Conservation (phyloP, 2,888 invertebrate genomes). For the Panorpa germanica region DNA sequence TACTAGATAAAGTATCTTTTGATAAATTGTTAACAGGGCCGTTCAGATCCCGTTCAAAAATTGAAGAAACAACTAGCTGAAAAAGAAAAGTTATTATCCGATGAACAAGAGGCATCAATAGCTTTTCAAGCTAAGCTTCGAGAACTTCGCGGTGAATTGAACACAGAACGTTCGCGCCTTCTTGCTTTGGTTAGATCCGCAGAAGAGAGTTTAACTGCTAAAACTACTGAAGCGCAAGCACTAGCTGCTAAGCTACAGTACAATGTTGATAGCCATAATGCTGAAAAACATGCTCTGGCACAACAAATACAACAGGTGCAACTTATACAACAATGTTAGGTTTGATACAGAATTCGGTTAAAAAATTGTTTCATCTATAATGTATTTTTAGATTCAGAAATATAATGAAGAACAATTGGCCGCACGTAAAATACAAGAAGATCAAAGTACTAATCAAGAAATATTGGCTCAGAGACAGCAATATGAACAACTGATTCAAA, state of each 20-base stretch:
- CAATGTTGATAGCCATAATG: conserved; percentile 19
- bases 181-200: conserved; percentile 18
- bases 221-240: conserved; percentile 19
- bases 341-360: no score
- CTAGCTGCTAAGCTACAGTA: conserved; percentile 20
- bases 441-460: neutral
- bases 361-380: no score
- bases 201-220: conserved; percentile 18
- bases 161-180: conserved; percentile 21
- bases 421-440: neutral
- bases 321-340: no score
- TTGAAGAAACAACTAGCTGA: conserved; percentile 77
- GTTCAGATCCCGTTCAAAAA: conserved; percentile 68
- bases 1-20: no score
- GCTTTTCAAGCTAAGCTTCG: conserved; percentile 61
- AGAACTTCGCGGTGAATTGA: conserved; percentile 41
- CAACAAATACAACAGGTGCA: conserved; percentile 9
- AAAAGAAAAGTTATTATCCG: conserved; percentile 56
- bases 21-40: conserved; percentile 43
- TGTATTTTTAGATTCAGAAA: no score
- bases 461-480: no score
- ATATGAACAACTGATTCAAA: no score
- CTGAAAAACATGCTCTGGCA: conserved; percentile 18
- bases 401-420: neutral
- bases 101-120: conserved; percentile 55